phyloP scores from a whole-genome alignment of 2,888 invertebrate genomes.

The Oscheius sp. region DNA sequence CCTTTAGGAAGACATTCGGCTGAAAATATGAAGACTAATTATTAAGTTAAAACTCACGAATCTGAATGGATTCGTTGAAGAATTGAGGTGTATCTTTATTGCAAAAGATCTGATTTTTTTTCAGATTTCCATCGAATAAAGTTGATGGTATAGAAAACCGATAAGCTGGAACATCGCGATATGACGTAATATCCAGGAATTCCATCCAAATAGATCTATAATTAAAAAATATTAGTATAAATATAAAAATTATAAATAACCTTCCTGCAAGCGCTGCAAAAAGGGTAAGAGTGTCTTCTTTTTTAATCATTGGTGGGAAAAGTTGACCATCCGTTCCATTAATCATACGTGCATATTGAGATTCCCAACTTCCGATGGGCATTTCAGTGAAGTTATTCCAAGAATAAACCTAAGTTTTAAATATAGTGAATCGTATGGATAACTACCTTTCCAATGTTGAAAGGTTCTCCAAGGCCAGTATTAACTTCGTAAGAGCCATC shows the following conservation, averaged over 20 bases:
- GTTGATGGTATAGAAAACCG: conserved; percentile 53
- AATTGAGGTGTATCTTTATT: conserved; percentile 59
- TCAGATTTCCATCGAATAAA: conserved; percentile 54
- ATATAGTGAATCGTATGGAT: too few species aligned
- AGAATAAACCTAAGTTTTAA: too few species aligned
- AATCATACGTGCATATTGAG: conserved; percentile 58
- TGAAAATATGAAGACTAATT: conserved; percentile 27
- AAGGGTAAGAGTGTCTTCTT: conserved; percentile 39
- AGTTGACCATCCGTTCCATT: conserved; percentile 67
- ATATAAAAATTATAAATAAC: conserved; percentile 29
- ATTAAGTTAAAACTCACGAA: conserved; percentile 33
- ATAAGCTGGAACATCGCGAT: conserved; percentile 53
- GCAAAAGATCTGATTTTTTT: conserved; percentile 59
- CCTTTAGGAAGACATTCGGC: conserved; percentile 64
- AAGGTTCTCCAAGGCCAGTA: conserved; percentile 53
- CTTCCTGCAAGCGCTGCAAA: conserved; percentile 62
- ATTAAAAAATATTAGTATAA: not conserved
- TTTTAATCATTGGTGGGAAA: conserved; percentile 57
- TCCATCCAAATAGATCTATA: conserved; percentile 57
- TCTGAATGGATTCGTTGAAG: conserved; percentile 62
- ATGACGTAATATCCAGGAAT: conserved; percentile 37
- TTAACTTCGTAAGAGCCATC: conserved; percentile 64
- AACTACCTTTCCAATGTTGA: conserved; percentile 57
- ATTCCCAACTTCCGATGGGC: conserved; percentile 56
- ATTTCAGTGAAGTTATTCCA: conserved; percentile 61